Evolutionary conservation across 2,797 vertebrate species (phyloP).

Genomic region (Adelosebastes latens): DNA sequence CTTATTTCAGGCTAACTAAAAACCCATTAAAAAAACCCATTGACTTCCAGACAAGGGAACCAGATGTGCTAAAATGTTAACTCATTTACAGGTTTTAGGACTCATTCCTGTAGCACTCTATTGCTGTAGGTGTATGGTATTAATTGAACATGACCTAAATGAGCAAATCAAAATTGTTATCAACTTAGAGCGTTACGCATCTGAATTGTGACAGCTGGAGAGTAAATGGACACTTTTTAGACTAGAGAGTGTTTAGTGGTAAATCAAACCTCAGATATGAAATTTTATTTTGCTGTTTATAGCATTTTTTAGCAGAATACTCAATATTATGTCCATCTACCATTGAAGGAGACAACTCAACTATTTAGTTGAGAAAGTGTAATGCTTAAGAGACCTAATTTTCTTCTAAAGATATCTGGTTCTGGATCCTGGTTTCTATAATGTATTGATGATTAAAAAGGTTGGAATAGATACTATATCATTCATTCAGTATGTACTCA

Average conservation of each 20-base stretch:
- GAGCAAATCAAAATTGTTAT: background rate
- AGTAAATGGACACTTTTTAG: background rate
- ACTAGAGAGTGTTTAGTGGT: background rate
- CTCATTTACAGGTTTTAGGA: no score
- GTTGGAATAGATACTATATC: fast-evolving
- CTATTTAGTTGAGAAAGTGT: background rate
- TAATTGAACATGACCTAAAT: background rate
- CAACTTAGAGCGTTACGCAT: background rate
- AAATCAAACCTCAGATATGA: background rate
- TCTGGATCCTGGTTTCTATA: background rate
- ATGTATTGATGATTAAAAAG: background rate
- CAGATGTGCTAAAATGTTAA: no score
- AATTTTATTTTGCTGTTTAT: background rate
- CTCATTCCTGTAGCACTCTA: no score
- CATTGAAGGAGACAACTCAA: background rate
- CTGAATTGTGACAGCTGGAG: background rate
- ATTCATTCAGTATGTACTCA: background rate
- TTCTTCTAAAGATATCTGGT: fast-evolving
- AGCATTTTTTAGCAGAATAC: background rate
- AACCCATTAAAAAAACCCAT: no score
- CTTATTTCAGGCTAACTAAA: no score
- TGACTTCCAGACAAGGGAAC: no score
- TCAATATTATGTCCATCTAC: background rate
- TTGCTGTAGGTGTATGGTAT: background rate
- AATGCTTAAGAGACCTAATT: background rate